A percentile compares a stretch with the other conserved stretches of the same genome.
Conservation (phyloP, 2,113 vertebrate species). For the Antigone vipio region DNA sequence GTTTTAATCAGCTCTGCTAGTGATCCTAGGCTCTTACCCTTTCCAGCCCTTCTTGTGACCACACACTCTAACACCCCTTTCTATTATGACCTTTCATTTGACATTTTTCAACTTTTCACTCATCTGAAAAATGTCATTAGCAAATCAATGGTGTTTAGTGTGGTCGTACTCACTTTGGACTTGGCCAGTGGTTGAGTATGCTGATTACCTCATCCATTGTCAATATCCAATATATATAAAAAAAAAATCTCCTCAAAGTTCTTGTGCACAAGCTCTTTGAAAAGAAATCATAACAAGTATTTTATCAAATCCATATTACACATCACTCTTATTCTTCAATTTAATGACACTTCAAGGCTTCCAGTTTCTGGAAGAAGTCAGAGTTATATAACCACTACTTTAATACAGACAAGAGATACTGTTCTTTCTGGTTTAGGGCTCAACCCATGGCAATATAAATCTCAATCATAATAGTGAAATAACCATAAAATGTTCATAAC, state of each 20-base stretch:
- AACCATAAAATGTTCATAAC: neutral
- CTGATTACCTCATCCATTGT: rapidly evolving
- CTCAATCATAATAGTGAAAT: neutral
- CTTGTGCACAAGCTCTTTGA: neutral
- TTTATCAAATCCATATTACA: neutral
- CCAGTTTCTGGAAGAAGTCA: neutral
- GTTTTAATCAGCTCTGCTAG: neutral
- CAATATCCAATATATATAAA: neutral
- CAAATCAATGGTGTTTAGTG: neutral
- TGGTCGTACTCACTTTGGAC: neutral
- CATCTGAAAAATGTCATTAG: neutral
- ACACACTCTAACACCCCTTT: neutral
- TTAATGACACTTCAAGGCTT: neutral
- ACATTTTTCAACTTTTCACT: neutral
- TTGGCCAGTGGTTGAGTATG: neutral
- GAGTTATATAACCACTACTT: neutral
- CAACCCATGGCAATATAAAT: neutral
- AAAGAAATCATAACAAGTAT: neutral
- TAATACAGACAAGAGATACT: neutral
- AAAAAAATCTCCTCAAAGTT: neutral
- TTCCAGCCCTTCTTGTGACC: neutral
- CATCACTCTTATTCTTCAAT: neutral
- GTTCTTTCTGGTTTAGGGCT: neutral
- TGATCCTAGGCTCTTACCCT: neutral
- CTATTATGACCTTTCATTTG: neutral